Evolutionary conservation across 1,140 invertebrate genomes (phyloP), one percentile per base, ranked within the genome.

Genomic region (Dendroctonus ponderosae): DNA sequence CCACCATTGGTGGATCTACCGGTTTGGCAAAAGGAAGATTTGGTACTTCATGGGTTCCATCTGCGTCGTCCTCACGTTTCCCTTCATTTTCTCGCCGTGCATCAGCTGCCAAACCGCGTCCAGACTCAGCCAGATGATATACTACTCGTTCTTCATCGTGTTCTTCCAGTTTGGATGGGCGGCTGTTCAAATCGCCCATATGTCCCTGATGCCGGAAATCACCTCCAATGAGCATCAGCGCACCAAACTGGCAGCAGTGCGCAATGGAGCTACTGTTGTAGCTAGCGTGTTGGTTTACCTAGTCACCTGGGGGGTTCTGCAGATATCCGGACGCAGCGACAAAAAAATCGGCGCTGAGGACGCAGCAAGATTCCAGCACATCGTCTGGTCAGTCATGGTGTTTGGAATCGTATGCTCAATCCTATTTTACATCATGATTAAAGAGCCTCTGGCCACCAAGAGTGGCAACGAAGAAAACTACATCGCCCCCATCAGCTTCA

Each of bases 161-260:
- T 88, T 98, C 68, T 98, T 98, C 81, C 96, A 98, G 86, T 93
- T 97, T 80, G 96, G 96, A 37, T 98, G 96, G 96, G 95, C 95
- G 4, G 80, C 90, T 8, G 90, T 93, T 2, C 96, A 98, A 84
- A 96, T 98, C 72, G 94, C 94, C 38, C 96, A 98, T 80, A 82
- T 98, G 53, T 91, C 94, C 5, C 77, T 91, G 14, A 89, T 92
- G 68, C 86, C 89, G 11, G 89, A 91, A 77, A 79, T 91, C 39
- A 87, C 89, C 15, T 84, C 86, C 9, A 85, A 86, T 73, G 85
- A 91, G 71, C 84, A 90, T 71, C 88, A 94, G 73, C 83, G 94
- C 67, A 94, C 93, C 11, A 88, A 89, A 77, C 83, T 97, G 5
- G 92, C 93, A 64, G 90, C 93, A 15, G 85, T 92, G 12, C 89